Conservation (phyloP, 2,113 vertebrate genomes). For the Sander vitreus region DNA sequence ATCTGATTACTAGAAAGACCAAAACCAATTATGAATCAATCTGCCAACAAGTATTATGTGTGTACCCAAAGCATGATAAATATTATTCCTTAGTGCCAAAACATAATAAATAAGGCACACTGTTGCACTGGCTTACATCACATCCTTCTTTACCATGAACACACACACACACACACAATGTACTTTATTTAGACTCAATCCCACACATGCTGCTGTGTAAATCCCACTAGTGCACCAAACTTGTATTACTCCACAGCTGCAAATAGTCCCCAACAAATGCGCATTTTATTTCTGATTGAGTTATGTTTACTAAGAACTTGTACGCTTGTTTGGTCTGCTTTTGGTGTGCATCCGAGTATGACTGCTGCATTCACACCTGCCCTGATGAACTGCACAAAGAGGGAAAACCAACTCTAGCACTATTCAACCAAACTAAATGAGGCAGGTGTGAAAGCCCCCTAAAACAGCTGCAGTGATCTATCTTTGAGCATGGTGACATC, state of each 20-base stretch:
- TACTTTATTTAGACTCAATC: neutral
- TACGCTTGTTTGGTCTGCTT: too few species aligned
- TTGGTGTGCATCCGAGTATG: too few species aligned
- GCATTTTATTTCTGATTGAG: too few species aligned
- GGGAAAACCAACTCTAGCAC: too few species aligned
- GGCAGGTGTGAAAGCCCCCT: too few species aligned
- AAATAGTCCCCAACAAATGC: neutral
- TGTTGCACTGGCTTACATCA: too few species aligned
- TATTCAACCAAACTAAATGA: too few species aligned
- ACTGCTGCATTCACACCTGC: too few species aligned
- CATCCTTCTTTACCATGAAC: neutral
- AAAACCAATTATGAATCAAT: neutral
- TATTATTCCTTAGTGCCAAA: neutral
- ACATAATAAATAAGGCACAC: neutral
- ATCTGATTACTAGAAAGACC: neutral
- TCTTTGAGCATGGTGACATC: neutral
- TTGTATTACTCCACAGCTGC: neutral
- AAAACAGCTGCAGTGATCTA: neutral
- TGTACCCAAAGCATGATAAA: neutral
- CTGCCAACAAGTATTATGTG: neutral
- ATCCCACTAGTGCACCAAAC: neutral
- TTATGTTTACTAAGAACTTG: too few species aligned
- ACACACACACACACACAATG: too few species aligned
- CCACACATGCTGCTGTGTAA: neutral
- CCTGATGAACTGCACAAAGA: too few species aligned